Evolutionary conservation across 2,888 invertebrate genomes (phyloP).

Genomic region (Drosophila macrospina): DNA sequence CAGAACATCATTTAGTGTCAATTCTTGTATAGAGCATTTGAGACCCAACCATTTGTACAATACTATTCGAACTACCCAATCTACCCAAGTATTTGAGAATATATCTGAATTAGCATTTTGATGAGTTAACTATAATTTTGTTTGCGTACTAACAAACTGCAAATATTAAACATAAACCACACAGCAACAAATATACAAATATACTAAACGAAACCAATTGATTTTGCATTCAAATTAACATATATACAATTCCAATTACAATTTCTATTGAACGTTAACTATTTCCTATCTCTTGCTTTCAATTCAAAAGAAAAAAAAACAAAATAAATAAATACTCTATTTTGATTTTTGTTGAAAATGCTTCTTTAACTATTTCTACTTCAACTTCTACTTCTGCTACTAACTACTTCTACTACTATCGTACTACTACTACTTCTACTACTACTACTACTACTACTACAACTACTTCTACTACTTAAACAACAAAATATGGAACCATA

Average conservation of each 20-base stretch:
- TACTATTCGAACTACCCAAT: conserved; percentile 1
- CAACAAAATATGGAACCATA: conserved; percentile 79
- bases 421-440: conserved; percentile 17
- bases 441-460: conserved; percentile 34
- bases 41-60: conserved; percentile 20
- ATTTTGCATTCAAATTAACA: conserved; percentile 22
- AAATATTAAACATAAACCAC: conserved; percentile 9
- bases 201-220: conserved; percentile 19
- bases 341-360: conserved; percentile 70
- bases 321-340: conserved; percentile 22
- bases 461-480: conserved; percentile 37
- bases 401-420: conserved; percentile 67
- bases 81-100: neutral
- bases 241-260: conserved; percentile 11
- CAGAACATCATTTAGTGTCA: conserved; percentile 7
- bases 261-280: conserved; percentile 28
- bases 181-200: conserved; percentile 7
- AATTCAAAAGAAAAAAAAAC: conserved; percentile 12
- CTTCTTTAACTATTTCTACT: conserved; percentile 76
- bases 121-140: conserved; percentile 18
- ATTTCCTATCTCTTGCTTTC: conserved; percentile 50
- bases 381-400: conserved; percentile 67
- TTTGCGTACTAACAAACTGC: conserved; percentile 14
- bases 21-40: conserved; percentile 9
- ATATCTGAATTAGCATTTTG: conserved; percentile 20